phyloP scores from a whole-genome alignment of 2,888 invertebrate species.

The Hyposoter didymator region DNA sequence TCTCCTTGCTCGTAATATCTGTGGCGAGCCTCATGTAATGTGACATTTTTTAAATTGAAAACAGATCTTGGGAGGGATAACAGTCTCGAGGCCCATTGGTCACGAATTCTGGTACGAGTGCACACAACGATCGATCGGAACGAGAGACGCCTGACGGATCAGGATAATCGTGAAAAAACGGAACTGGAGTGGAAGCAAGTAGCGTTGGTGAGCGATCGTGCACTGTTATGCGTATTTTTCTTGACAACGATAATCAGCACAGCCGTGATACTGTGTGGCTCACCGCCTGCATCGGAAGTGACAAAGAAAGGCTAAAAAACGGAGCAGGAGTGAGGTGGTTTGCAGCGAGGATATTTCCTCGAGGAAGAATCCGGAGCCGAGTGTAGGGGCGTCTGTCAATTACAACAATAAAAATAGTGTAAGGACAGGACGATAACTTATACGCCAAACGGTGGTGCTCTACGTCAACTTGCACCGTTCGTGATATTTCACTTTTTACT shows the following conservation, averaged over 20 bases:
- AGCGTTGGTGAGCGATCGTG: slow-evolving; percentile 93
- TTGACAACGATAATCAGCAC: slow-evolving; percentile 92
- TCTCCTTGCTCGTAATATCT: neutral
- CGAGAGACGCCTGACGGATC: slow-evolving; percentile 91
- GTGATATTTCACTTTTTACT: slow-evolving; percentile 3
- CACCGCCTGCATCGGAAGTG: slow-evolving; percentile 84
- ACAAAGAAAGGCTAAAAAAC: slow-evolving; percentile 68
- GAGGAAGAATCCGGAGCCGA: slow-evolving; percentile 17
- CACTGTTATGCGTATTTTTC: slow-evolving; percentile 91
- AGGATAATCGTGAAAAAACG: slow-evolving; percentile 91
- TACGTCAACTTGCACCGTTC: neutral
- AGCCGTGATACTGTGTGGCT: slow-evolving; percentile 90
- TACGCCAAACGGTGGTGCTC: slow-evolving; percentile 4
- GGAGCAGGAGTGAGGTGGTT: neutral
- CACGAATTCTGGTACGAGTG: slow-evolving; percentile 89
- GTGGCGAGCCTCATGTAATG: neutral
- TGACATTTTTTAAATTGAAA: neutral
- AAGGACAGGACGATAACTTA: neutral
- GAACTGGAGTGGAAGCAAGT: slow-evolving; percentile 93
- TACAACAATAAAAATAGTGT: slow-evolving; percentile 16
- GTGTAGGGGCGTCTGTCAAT: slow-evolving; percentile 42
- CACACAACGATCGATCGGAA: slow-evolving; percentile 92
- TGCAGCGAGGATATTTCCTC: neutral
- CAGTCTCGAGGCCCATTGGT: slow-evolving; percentile 88
- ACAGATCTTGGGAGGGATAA: slow-evolving; percentile 78